These are phyloP conservation scores for Argyresthia goedartella DNA, from an alignment of 2,888 invertebrate genomes.

Conservation along the genomic window DNA sequence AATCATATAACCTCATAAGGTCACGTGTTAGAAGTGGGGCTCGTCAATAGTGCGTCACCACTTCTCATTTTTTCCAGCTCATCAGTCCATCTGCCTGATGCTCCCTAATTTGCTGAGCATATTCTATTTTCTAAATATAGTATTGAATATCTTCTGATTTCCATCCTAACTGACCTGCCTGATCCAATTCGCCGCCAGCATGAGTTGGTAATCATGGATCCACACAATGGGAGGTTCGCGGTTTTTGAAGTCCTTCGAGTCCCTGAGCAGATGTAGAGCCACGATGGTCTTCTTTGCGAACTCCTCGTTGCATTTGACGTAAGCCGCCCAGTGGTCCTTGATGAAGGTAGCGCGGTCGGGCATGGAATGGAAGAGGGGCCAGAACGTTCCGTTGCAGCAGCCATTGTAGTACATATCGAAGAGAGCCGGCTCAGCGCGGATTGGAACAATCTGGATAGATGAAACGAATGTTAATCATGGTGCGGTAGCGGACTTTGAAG, in stretches of 20 bases:
- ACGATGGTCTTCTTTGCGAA: slow-evolving; percentile 85
- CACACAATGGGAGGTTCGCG: slow-evolving; percentile 82
- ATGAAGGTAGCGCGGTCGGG: slow-evolving; percentile 88
- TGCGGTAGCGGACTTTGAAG: too few relatives aligned
- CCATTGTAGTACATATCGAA: slow-evolving; percentile 94
- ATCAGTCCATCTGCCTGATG: too few relatives aligned
- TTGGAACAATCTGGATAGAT: slow-evolving; percentile 79
- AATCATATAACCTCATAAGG: too few relatives aligned
- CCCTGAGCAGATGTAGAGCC: slow-evolving; percentile 71
- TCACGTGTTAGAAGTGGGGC: too few relatives aligned
- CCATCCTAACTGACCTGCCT: slow-evolving; percentile 72
- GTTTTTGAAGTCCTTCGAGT: slow-evolving; percentile 52
- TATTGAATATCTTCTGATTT: too few relatives aligned
- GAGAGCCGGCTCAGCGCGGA: slow-evolving; percentile 79
- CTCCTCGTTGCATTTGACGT: slow-evolving; percentile 83
- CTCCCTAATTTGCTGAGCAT: too few relatives aligned
- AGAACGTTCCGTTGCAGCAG: slow-evolving; percentile 92
- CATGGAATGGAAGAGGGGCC: slow-evolving; percentile 95
- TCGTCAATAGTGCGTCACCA: too few relatives aligned
- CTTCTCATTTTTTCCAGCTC: too few relatives aligned
- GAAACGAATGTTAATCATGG: too few relatives aligned
- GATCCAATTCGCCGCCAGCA: slow-evolving; percentile 93
- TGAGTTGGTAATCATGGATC: slow-evolving; percentile 95
- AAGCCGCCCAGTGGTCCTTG: slow-evolving; percentile 86
- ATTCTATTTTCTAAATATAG: too few relatives aligned